Conservation (phyloP, 2,888 invertebrate species). For the Trissonchulus latispiculum region DNA sequence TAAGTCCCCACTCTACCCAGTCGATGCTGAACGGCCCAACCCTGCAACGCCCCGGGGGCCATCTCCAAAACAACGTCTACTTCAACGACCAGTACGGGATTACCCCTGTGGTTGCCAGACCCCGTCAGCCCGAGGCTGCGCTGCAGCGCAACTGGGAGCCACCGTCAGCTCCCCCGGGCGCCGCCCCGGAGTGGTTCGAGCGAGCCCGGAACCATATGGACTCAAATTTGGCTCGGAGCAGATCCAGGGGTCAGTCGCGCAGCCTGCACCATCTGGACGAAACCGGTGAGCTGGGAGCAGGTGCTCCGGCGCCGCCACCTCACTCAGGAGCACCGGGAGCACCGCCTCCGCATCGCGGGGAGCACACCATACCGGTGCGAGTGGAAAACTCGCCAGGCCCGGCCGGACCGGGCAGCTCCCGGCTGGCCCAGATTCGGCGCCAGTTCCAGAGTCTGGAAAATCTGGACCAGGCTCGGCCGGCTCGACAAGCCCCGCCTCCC, state of each 20-base stretch:
- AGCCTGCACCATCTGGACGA: slow-evolving; percentile 3
- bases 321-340: no score
- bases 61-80: neutral
- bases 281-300: neutral
- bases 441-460: slow-evolving; percentile 9
- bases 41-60: no score
- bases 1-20: neutral
- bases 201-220: neutral
- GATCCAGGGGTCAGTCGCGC: slow-evolving; percentile 1
- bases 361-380: neutral
- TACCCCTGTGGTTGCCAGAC: no score
- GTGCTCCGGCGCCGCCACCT: neutral
- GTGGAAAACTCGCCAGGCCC: neutral
- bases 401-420: neutral
- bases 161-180: neutral
- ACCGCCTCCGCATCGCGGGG: neutral
- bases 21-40: neutral
- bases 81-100: neutral
- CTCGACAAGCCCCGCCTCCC: neutral
- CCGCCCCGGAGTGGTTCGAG: neutral
- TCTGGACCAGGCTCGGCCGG: neutral
- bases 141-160: no score
- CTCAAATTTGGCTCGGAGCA: neutral
- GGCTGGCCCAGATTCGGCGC: neutral
- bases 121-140: no score